Conservation (phyloP, 2,888 invertebrate genomes). For the Hypselothyrea guttata region DNA sequence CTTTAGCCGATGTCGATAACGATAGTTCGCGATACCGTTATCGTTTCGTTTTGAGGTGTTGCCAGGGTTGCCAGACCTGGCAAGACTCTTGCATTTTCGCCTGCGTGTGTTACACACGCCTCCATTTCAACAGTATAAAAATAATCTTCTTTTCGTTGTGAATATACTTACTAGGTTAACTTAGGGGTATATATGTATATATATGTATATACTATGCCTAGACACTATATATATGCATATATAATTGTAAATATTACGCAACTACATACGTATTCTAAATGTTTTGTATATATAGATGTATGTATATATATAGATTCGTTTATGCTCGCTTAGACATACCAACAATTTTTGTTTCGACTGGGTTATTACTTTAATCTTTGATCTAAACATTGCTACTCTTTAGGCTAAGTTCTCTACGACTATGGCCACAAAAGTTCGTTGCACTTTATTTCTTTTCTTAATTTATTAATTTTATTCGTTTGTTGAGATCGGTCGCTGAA, state of each 20-base stretch:
- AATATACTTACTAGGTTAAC: slow-evolving; percentile 68
- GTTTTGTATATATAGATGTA: slow-evolving; percentile 44
- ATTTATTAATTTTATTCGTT: slow-evolving; percentile 39
- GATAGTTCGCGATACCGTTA: slow-evolving; percentile 33
- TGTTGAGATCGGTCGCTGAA: slow-evolving; percentile 78
- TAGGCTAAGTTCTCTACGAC: slow-evolving; percentile 60
- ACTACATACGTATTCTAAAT: slow-evolving; percentile 72
- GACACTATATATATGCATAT: slow-evolving; percentile 50
- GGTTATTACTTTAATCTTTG: slow-evolving; percentile 13
- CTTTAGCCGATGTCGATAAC: slow-evolving; percentile 81
- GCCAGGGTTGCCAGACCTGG: slow-evolving; percentile 6
- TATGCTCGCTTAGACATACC: slow-evolving; percentile 53
- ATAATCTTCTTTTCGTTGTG: slow-evolving; percentile 64
- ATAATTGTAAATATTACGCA: slow-evolving; percentile 68
- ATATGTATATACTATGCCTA: slow-evolving; percentile 43
- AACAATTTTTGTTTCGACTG: slow-evolving; percentile 50
- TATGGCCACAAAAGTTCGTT: slow-evolving; percentile 73
- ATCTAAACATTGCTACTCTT: slow-evolving; percentile 51
- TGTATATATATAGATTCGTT: slow-evolving; percentile 25
- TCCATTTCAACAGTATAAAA: slow-evolving; percentile 69
- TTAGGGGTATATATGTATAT: slow-evolving; percentile 45
- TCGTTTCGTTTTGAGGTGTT: slow-evolving; percentile 4
- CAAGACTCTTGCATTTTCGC: slow-evolving; percentile 18
- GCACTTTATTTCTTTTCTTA: slow-evolving; percentile 58
- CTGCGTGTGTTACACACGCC: slow-evolving; percentile 2